phyloP scores from a whole-genome alignment of 1,140 invertebrate species.

The Penaeus vannamei region DNA sequence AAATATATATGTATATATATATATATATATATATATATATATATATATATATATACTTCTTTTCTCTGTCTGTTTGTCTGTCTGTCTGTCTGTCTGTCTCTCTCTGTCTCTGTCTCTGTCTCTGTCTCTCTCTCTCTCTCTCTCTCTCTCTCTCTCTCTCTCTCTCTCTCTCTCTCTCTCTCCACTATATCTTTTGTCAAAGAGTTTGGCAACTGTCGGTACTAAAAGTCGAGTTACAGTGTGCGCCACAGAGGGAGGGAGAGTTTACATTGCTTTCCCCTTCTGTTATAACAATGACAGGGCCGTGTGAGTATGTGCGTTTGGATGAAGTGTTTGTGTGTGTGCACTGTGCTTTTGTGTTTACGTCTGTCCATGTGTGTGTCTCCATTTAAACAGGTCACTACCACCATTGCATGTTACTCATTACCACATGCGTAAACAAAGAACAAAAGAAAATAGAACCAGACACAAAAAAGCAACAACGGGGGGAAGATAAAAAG shows the following conservation, averaged over 20 bases:
- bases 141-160: not conserved
- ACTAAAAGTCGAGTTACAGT: too few species aligned
- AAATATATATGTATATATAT: constrained; percentile 27
- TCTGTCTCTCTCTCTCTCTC: not conserved
- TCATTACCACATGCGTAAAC: too few species aligned
- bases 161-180: constrained; percentile 9
- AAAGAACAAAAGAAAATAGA: too few species aligned
- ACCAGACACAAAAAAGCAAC: too few species aligned
- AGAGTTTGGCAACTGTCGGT: too few species aligned
- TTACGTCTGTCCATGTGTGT: not conserved
- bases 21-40: constrained; percentile 14
- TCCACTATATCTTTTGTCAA: not conserved
- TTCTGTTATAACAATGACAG: too few species aligned
- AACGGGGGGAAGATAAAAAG: too few species aligned
- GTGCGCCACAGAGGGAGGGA: too few species aligned
- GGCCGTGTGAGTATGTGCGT: not conserved
- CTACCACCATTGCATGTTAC: too few species aligned
- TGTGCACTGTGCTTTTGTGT: constrained; percentile 18
- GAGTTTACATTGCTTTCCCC: too few species aligned
- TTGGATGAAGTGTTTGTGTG: not conserved
- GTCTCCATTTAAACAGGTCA: not conserved
- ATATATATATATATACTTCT: not conserved
- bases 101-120: not conserved
- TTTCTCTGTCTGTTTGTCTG: constrained; percentile 21
- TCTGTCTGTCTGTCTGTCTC: not conserved